Percentiles rank a stretch among this genome's conserved stretches.
phyloP scores from a whole-genome alignment of 2,888 invertebrate species.

The Dioctria linearis region DNA sequence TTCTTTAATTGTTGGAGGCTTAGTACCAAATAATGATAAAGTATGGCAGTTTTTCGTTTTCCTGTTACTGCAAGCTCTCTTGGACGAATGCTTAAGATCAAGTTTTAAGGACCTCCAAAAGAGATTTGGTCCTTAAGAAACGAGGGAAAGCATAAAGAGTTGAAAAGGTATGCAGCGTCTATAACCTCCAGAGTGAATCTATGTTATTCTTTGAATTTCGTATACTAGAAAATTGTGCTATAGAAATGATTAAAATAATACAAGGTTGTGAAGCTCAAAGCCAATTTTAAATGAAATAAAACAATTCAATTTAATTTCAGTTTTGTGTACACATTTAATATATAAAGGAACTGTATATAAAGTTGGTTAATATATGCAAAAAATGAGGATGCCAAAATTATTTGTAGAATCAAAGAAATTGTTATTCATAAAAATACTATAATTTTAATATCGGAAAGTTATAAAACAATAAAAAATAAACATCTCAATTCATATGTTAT shows the following conservation, averaged over 20 bases:
- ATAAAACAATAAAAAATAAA: too few species aligned
- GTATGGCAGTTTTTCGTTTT: constrained; percentile 56
- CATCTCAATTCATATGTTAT: too few species aligned
- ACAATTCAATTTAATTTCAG: background rate
- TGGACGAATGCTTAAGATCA: constrained; percentile 26
- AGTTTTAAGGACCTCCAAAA: too few species aligned
- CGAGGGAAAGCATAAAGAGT: too few species aligned
- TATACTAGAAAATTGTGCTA: background rate
- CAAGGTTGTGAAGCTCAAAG: background rate
- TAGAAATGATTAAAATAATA: background rate
- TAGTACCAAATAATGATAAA: constrained; percentile 47
- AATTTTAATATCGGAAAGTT: too few species aligned
- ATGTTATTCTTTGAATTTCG: too few species aligned
- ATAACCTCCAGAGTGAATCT: too few species aligned
- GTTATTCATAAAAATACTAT: too few species aligned
- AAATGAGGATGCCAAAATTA: background rate
- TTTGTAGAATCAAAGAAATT: constrained; percentile 1
- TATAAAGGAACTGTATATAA: constrained; percentile 11
- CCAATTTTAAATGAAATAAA: background rate
- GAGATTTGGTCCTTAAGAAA: too few species aligned
- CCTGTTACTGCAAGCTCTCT: constrained; percentile 32
- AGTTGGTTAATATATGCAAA: background rate
- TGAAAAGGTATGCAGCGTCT: too few species aligned
- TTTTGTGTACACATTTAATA: background rate
- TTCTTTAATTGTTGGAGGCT: constrained; percentile 56